A percentile compares a stretch with the other conserved stretches of the same genome.
Conservation (phyloP, 2,888 invertebrate species). For the Andrena marginata region DNA sequence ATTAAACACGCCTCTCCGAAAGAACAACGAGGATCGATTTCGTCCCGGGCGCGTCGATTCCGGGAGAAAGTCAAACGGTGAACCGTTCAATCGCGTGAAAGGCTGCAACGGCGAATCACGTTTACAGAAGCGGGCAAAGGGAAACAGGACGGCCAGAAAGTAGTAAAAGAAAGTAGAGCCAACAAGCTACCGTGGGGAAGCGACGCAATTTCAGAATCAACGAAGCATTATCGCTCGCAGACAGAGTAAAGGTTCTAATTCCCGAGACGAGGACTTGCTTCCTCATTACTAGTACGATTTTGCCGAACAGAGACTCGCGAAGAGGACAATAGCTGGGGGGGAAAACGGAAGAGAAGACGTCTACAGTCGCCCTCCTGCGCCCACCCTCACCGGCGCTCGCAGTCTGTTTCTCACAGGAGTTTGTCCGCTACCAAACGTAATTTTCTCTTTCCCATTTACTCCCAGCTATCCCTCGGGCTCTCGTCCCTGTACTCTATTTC, state of each 20-base stretch:
- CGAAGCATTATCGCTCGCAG: constrained; percentile 13
- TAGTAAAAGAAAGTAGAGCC: not conserved
- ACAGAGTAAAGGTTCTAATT: constrained; percentile 32
- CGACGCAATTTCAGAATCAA: constrained; percentile 29
- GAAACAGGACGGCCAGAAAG: not conserved
- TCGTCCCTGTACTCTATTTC: constrained; percentile 35
- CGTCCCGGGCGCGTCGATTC: too few species aligned
- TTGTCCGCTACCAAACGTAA: constrained; percentile 41
- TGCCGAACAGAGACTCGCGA: constrained; percentile 33
- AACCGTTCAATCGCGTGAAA: not conserved
- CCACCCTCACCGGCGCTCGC: not conserved
- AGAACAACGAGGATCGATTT: too few species aligned
- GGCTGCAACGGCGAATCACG: not conserved
- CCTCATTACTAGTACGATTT: constrained; percentile 57
- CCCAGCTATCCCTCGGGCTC: constrained; percentile 24
- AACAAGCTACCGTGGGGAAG: not conserved
- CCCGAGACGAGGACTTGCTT: constrained; percentile 36
- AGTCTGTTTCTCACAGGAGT: constrained; percentile 16
- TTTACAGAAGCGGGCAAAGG: constrained; percentile 8
- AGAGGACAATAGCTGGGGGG: constrained; percentile 21
- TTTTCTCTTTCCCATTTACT: constrained; percentile 56
- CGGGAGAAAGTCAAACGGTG: not conserved
- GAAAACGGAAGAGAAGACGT: not conserved
- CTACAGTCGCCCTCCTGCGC: not conserved
- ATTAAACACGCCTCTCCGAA: too few species aligned